Evolutionary conservation across 1,140 invertebrate species (phyloP).

Genomic region (Danaus plexippus): DNA sequence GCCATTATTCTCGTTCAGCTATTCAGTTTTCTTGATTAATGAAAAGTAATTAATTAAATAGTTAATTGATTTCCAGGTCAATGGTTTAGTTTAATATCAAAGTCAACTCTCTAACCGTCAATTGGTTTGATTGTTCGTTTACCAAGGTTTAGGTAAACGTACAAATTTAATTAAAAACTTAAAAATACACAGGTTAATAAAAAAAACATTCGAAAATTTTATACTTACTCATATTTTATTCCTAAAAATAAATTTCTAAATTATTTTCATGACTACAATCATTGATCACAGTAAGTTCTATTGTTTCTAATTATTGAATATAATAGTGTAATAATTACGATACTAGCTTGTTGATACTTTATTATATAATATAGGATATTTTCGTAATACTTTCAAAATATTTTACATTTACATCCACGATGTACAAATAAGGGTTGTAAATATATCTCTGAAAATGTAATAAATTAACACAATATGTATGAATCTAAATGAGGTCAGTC

Average conservation of each 20-base stretch:
- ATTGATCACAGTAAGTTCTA: slow-evolving; percentile 36
- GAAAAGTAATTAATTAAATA: too few relatives aligned
- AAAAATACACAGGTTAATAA: too few relatives aligned
- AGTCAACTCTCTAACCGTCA: too few relatives aligned
- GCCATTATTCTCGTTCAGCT: too few relatives aligned
- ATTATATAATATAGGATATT: slow-evolving; percentile 16
- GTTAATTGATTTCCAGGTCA: too few relatives aligned
- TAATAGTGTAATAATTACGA: slow-evolving; percentile 12
- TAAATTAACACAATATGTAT: slow-evolving; percentile 62
- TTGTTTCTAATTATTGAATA: slow-evolving; percentile 27
- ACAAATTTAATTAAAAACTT: too few relatives aligned
- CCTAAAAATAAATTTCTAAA: slow-evolving; percentile 25
- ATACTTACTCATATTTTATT: slow-evolving; percentile 23
- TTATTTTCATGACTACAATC: slow-evolving; percentile 28
- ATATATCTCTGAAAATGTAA: slow-evolving; percentile 73
- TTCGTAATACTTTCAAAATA: slow-evolving; percentile 42
- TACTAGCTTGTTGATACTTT: slow-evolving; percentile 15
- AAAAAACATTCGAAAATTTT: slow-evolving; percentile 4
- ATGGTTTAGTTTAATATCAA: too few relatives aligned
- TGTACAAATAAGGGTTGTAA: slow-evolving; percentile 70
- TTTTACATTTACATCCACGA: slow-evolving; percentile 58
- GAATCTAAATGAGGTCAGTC: slow-evolving; percentile 61
- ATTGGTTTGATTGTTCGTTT: too few relatives aligned
- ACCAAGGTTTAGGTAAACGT: too few relatives aligned
- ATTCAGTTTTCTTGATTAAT: too few relatives aligned